phyloP scores from a whole-genome alignment of 2,888 invertebrate genomes.

The Noctua janthina region DNA sequence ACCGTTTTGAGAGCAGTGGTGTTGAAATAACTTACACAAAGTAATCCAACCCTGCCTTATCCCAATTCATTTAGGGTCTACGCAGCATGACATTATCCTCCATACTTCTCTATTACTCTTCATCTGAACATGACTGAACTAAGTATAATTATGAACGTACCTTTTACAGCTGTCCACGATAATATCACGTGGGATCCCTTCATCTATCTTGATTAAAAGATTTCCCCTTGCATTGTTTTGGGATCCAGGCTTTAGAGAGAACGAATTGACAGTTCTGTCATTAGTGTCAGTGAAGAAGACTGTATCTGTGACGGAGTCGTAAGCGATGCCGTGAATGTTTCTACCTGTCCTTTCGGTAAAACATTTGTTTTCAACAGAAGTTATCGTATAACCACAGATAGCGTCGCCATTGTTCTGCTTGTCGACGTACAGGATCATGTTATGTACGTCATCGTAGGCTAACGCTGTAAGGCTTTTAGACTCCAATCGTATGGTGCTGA shows the following conservation, averaged over 20 bases:
- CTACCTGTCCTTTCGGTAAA: constrained; percentile 89
- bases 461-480: not conserved
- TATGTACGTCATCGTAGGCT: constrained; percentile 92
- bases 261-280: constrained; percentile 87
- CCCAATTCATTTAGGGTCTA: not conserved
- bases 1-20: too few species aligned
- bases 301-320: constrained; percentile 92
- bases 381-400: constrained; percentile 91
- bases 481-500: constrained; percentile 20
- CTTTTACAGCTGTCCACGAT: constrained; percentile 23
- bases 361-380: constrained; percentile 79
- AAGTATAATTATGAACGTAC: constrained; percentile 71
- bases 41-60: not conserved
- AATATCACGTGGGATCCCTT: constrained; percentile 11
- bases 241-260: constrained; percentile 76
- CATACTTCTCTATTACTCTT: not conserved
- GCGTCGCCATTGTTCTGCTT: constrained; percentile 91
- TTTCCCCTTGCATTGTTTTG: constrained; percentile 79
- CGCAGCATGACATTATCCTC: not conserved
- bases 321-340: constrained; percentile 93
- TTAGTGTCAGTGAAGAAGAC: constrained; percentile 94
- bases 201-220: constrained; percentile 80
- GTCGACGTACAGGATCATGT: constrained; percentile 92
- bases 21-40: too few species aligned
- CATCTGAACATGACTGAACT: not conserved